Conservation (phyloP, 2,113 vertebrate species). For the Oncorhynchus gorbuscha region DNA sequence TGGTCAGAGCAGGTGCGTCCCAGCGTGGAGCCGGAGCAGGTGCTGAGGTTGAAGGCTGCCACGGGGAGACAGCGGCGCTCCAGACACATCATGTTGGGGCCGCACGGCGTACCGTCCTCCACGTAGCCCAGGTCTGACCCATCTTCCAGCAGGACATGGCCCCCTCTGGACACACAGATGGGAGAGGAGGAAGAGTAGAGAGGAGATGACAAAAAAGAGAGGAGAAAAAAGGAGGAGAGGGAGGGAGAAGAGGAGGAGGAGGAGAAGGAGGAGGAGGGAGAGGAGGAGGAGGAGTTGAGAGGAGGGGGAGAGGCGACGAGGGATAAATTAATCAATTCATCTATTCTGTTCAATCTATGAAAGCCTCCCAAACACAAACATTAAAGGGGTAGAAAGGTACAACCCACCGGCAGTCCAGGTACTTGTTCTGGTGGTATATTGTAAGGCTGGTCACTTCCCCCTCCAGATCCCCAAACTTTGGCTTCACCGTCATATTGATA, state of each 20-base stretch:
- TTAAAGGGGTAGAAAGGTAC: background rate
- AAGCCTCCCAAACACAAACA: background rate
- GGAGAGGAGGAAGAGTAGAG: no score
- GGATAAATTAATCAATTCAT: no score
- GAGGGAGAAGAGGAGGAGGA: no score
- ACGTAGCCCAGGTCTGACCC: slow-evolving; percentile 92
- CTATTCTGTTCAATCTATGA: background rate
- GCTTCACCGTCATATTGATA: slow-evolving; percentile 83
- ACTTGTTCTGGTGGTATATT: slow-evolving; percentile 92
- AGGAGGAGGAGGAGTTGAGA: no score
- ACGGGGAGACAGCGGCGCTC: slow-evolving; percentile 89
- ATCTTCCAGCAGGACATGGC: slow-evolving; percentile 88
- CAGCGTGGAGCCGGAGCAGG: slow-evolving; percentile 80
- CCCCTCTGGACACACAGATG: slow-evolving; percentile 72
- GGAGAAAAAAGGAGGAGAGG: no score
- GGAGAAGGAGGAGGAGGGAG: no score
- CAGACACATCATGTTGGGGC: slow-evolving; percentile 93
- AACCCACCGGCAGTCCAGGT: slow-evolving; percentile 89
- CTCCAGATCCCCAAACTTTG: slow-evolving; percentile 85
- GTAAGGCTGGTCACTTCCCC: slow-evolving; percentile 91
- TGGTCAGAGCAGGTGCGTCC: slow-evolving; percentile 86
- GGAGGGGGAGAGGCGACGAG: no score
- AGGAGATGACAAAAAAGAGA: no score
- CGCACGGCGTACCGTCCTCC: slow-evolving; percentile 90
- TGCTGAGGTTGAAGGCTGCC: slow-evolving; percentile 90